Base-by-base conservation (phyloP, 92 coral and sea anemone species). In the Heteractis magnifica region DNA sequence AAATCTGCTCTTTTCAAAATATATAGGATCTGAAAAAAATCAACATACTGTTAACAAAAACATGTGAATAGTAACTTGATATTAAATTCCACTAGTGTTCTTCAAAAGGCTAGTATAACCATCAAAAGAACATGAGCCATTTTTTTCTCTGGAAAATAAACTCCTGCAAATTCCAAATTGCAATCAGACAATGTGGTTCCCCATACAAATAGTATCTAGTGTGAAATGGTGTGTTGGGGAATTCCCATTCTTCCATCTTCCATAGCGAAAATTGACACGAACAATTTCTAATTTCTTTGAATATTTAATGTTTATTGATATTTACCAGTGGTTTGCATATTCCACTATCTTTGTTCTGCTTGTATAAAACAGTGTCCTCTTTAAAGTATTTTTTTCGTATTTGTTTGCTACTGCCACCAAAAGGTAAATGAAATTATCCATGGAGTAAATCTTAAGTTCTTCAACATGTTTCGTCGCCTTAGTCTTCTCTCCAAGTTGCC, bases 241-340 rank as follows among this genome's bases (percentile, higher is more conserved):
- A 80, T 80, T 78, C 85, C 89, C 70, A 70, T 71, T 23, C 79
- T 20, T 86, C 85, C 89, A 86, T 76, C 85, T 72, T 48, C 85
- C 78, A 81, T 75, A 81, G 60, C 80, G 77, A 65, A 86, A 86
- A 60, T 23, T 72, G 56, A 86, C 78, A 58, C 81, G 72, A 81
- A 87, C 84, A 75, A 55, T 87, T 87, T 81, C 86, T 59, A 87
- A 60, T 52, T 71, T 86, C 76, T 87, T 81, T 21, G 83, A 87
- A 65, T 75, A 87, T 68, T 78, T 78, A 18, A 87, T 52, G 20
- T 59, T 77, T 11, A 83, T 83, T 58, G 48, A 56, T 65, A 58
- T 60, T 87, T 44, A 79, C 84, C 26, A 83, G 52, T 68, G 71
- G 56, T 56, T 34, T 78, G 87, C 91, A 83, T 75, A 78, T 19